Evolutionary conservation across 2,113 vertebrate genomes (phyloP), one percentile per base, ranked within the genome.

Genomic region (Gobio gobio): DNA sequence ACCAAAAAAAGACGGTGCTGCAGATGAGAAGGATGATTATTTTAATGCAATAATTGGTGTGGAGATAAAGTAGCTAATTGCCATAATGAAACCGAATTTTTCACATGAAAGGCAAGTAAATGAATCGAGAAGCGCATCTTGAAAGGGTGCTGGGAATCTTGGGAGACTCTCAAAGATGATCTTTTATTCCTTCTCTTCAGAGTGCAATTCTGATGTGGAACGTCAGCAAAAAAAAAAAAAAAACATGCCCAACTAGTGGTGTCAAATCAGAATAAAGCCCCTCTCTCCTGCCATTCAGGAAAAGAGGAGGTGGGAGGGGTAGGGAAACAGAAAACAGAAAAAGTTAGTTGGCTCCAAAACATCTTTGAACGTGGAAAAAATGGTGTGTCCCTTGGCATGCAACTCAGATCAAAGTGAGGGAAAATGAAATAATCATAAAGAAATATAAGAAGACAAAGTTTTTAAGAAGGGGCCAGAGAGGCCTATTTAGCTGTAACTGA

Each of bases 21-120:
- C 61, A 51, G 79, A 59, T 33, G 74, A 82, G 51, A 80, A 83
- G 86, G 84, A 89, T 87, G 87, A 89, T 92, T 90, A 89, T 89
- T 89, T 91, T 92, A 92, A 93, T 90, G 87, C 86, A 89, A 86
- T 93, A 93, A 94, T 91, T 89, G 92, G 88, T 84, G 18, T 72
- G 64, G 91, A 92, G 89, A 87, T 84, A 85, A 77, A 83, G 51
- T 49, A 73, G 90, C 91, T 94, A 94, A 94, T 94, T 94, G 94
- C 87, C 80, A 83, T 89, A 92, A 93, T 91, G 91, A 94, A 93
- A 89, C 87, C 87, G 87, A 85, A 92, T 90, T 88, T 90, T 90
- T 86, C 33, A 91, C 92, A 91, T 93, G 89, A 93, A 93, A 94
- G 87, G 70, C 79, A 74, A 88, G 88, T 92, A 94, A 95, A 92